Evolutionary conservation across 2,797 vertebrate genomes (phyloP).

Genomic region (Tenualosa thibaudeaui): DNA sequence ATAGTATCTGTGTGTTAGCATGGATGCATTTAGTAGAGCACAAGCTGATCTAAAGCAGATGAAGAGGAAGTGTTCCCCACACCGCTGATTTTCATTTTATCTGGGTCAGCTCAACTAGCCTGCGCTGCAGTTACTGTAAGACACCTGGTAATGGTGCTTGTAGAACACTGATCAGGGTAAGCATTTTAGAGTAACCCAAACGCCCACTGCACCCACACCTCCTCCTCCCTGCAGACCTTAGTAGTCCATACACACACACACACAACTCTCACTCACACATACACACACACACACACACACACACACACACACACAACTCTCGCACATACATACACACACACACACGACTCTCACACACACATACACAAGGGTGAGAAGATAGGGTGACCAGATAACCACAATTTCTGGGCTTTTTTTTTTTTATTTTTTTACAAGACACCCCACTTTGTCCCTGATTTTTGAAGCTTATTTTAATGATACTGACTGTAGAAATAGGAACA

Average conservation of each 20-base stretch:
- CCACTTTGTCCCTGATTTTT: no score
- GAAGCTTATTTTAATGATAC: no score
- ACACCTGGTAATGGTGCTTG: not conserved
- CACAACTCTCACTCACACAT: not conserved
- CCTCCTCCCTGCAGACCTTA: no score
- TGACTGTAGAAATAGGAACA: no score
- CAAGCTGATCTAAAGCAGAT: not conserved
- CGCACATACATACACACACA: constrained; percentile 1
- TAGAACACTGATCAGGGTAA: not conserved
- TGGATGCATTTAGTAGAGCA: not conserved
- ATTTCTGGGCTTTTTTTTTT: no score
- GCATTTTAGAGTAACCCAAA: not conserved
- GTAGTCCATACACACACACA: constrained; percentile 3
- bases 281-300: constrained; percentile 19
- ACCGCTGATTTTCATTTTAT: not conserved
- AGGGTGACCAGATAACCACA: no score
- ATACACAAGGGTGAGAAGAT: no score
- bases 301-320: constrained; percentile 19
- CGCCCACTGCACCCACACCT: not conserved
- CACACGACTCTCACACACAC: no score
- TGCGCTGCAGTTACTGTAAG: not conserved
- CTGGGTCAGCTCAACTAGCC: not conserved
- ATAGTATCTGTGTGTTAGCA: not conserved
- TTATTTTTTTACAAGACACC: no score
- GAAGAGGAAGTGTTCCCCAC: not conserved